Conservation (phyloP, 2,888 invertebrate genomes). For the Drosophila mercatorum region DNA sequence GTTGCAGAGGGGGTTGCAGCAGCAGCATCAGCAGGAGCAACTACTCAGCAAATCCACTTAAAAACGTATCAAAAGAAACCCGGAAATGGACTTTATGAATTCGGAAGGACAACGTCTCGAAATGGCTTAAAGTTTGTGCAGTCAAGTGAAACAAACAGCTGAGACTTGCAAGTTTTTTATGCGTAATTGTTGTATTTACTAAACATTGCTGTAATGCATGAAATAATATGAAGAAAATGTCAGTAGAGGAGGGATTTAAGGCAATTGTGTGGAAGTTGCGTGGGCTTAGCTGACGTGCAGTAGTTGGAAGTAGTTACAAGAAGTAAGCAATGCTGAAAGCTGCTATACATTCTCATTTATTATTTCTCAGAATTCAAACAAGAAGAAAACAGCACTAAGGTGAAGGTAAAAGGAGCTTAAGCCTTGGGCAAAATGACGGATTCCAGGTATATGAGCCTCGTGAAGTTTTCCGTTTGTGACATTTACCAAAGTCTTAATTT, state of each 20-base stretch:
- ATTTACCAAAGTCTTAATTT: no score
- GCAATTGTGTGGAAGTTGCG: neutral
- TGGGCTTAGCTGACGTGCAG: neutral
- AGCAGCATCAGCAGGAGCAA: constrained; percentile 15
- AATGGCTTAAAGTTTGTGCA: constrained; percentile 19
- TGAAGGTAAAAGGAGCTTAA: neutral
- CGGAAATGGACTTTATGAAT: constrained; percentile 34
- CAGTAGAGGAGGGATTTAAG: neutral
- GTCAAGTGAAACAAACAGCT: neutral
- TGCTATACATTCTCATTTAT: neutral
- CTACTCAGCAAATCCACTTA: constrained; percentile 43
- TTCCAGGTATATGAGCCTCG: no score
- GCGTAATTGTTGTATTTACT: neutral
- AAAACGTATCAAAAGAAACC: constrained; percentile 44
- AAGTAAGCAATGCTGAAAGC: neutral
- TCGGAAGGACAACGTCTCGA: constrained; percentile 11
- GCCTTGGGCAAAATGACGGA: no score
- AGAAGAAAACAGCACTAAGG: neutral
- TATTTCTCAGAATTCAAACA: neutral
- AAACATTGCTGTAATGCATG: neutral
- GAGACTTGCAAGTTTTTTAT: neutral
- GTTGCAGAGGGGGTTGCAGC: constrained; percentile 20
- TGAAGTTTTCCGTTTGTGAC: no score
- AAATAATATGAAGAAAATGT: neutral
- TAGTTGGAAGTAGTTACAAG: neutral